Base-by-base conservation (phyloP, 2,797 vertebrate species). In the Coreius guichenoti region DNA sequence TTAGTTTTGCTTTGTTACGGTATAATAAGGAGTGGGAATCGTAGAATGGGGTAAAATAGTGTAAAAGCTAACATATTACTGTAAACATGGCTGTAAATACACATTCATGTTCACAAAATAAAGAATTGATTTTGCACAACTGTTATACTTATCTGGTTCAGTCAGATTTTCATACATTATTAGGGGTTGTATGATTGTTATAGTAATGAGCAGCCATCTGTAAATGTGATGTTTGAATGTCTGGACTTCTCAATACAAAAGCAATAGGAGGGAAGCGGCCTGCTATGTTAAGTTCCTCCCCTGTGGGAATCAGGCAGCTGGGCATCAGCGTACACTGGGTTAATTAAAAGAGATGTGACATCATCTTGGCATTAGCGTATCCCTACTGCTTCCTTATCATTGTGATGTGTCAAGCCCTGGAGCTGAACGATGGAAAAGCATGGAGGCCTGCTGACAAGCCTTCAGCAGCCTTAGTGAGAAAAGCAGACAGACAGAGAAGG, bases 301-400 rank as follows among this genome's bases (percentile, higher is more conserved):
- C 63, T 80, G 79, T 68, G 63, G 29, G 79, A 69, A 70, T 81
- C 14, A 23, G 31, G 31, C 65, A 56, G 80, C 23, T 72, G 67
- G 8, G 17, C 33, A n/a, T 81, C 67, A 81, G 31, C 33, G n/a
- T 67, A 43, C 49, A 72, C 51, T 43, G 80, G 33, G 63, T 81
- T 81, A 68, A 81, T 81, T 69, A 33, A 81, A 81, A 29, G 47
- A 81, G 80, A 81, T 81, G 23, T 81, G 67, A 81, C 80, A 81
- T 72, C 33, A 29, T 72, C 16, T 72, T 72, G 56, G 23, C 67
- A 72, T 72, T 81, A 81, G n/a, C 17, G 21, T 81, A 54, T 81
- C 23, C 33, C 13, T 36, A 29, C 14, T 49, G 67, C 67, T 69
- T 39, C n/a, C 63, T 56, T 72, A 81, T 72, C 67, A 72, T 17